Conservation (phyloP, 2,113 vertebrate genomes). For the Saiga tatarica region DNA sequence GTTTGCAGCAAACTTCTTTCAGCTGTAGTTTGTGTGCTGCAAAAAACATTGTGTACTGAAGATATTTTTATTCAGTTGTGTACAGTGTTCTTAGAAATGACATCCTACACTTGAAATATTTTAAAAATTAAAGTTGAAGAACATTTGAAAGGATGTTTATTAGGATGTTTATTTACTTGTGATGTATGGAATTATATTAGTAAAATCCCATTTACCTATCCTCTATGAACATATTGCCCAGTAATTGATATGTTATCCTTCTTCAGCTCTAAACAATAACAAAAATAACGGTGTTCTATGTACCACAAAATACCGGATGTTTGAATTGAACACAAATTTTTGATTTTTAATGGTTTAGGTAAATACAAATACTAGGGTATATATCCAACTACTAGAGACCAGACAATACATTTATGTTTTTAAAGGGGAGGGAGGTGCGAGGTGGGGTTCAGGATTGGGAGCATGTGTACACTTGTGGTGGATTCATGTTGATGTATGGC, state of each 20-base stretch:
- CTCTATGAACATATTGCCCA: not conserved
- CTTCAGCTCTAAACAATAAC: not conserved
- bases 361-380: not conserved
- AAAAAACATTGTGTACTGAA: not conserved
- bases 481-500: too few species aligned
- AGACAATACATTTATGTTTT: not conserved
- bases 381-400: not conserved
- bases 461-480: too few species aligned
- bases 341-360: not conserved
- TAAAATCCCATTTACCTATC: not conserved
- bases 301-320: rapidly evolving
- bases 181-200: not conserved
- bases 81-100: not conserved
- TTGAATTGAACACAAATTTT: not conserved
- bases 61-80: not conserved
- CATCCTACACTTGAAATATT: not conserved
- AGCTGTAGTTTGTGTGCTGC: not conserved
- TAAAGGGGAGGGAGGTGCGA: too few species aligned
- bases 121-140: not conserved
- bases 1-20: not conserved
- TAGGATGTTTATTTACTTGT: not conserved
- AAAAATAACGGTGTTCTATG: too few species aligned
- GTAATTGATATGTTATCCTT: not conserved
- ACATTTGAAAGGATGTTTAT: not conserved
- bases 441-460: too few species aligned